A percentile compares a stretch with the other conserved stretches of the same genome.
These are phyloP conservation scores for Microplitis mediator DNA, from an alignment of 1,140 invertebrate genomes.

Conservation along the genomic window DNA sequence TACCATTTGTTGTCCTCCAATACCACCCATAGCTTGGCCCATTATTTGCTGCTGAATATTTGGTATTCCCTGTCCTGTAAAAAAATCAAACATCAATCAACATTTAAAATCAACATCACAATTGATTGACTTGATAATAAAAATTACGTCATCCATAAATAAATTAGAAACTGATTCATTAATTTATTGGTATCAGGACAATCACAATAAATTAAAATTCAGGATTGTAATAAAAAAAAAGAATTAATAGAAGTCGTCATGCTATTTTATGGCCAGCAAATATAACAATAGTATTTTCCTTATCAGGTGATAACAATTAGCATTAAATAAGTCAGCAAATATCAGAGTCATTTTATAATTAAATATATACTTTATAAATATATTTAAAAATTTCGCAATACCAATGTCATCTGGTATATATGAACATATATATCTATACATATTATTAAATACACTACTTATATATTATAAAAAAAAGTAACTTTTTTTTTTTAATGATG, in stretches of 20 bases:
- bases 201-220: too few species aligned
- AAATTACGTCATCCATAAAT: not conserved
- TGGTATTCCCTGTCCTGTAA: conserved; percentile 59
- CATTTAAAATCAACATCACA: not conserved
- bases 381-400: too few species aligned
- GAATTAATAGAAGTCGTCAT: too few species aligned
- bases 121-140: not conserved
- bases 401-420: not conserved
- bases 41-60: conserved; percentile 67
- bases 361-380: too few species aligned
- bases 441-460: not conserved
- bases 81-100: conserved; percentile 20
- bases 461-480: not conserved
- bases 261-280: too few species aligned
- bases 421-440: not conserved
- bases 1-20: conserved; percentile 65
- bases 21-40: conserved; percentile 63
- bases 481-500: not conserved
- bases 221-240: too few species aligned
- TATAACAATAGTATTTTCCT: too few species aligned
- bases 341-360: too few species aligned
- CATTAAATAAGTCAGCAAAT: too few species aligned
- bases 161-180: too few species aligned
- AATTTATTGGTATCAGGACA: too few species aligned
- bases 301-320: too few species aligned